These are phyloP conservation scores for Siniperca obscura DNA, from an alignment of 2,797 vertebrate species.

Conservation along the genomic window DNA sequence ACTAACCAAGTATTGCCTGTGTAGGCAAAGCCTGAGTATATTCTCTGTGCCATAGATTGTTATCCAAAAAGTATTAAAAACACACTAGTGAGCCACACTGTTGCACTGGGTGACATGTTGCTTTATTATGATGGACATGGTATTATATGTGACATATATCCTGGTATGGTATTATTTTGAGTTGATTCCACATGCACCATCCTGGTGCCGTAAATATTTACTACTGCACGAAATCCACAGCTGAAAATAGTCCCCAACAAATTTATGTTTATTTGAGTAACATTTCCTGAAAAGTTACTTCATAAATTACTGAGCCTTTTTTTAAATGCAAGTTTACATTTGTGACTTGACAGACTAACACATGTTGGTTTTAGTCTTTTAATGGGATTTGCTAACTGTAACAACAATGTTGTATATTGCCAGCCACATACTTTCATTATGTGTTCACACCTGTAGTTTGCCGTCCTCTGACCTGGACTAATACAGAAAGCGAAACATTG, in stretches of 20 bases:
- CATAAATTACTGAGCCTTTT: no score
- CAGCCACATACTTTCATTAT: background rate
- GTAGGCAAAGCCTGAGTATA: background rate
- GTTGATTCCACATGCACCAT: slow-evolving; percentile 1
- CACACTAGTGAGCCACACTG: background rate
- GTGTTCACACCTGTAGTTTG: background rate
- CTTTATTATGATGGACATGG: background rate
- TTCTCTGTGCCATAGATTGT: background rate
- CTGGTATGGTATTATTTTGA: background rate
- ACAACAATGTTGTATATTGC: slow-evolving; percentile 2
- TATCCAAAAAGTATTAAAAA: background rate
- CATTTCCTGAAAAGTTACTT: background rate
- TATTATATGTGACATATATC: background rate
- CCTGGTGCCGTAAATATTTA: background rate
- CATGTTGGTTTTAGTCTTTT: background rate
- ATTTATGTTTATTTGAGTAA: background rate
- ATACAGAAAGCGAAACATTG: background rate
- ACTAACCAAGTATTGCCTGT: background rate
- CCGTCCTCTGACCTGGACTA: background rate
- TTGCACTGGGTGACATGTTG: background rate
- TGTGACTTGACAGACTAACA: background rate
- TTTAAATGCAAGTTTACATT: background rate
- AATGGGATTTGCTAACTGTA: background rate
- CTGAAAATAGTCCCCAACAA: background rate
- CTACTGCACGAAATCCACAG: background rate